phyloP scores from a whole-genome alignment of 1,140 invertebrate genomes.

The Drosophila malerkotliana region DNA sequence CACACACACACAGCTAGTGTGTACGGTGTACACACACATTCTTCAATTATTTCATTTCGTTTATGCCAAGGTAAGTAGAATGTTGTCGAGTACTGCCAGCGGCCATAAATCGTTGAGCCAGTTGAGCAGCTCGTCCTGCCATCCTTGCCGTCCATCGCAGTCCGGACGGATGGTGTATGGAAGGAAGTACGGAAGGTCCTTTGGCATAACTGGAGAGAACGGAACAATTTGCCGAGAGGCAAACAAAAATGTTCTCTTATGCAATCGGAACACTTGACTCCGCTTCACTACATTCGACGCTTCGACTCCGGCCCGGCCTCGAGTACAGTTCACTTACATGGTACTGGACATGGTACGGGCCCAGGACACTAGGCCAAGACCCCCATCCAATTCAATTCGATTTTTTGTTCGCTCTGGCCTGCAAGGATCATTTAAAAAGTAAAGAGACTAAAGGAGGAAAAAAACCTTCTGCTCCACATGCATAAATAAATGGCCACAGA shows the following conservation, averaged over 20 bases:
- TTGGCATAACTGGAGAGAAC: conserved; percentile 19
- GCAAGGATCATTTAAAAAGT: conserved; percentile 52
- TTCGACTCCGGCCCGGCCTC: conserved; percentile 14
- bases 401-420: conserved; percentile 7
- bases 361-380: conserved; percentile 19
- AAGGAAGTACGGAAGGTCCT: conserved; percentile 5
- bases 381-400: conserved; percentile 16
- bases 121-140: conserved; percentile 34
- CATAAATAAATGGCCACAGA: conserved; percentile 60
- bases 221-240: conserved; percentile 33
- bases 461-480: conserved; percentile 43
- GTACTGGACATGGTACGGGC: conserved; percentile 11
- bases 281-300: conserved; percentile 31
- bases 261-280: conserved; percentile 52
- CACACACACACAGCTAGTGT: neutral
- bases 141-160: neutral
- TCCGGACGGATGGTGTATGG: neutral
- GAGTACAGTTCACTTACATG: conserved; percentile 38
- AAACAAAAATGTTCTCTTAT: conserved; percentile 43
- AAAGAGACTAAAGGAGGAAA: conserved; percentile 3
- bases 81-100: conserved; percentile 34
- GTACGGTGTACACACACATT: conserved; percentile 14
- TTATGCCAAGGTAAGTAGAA: conserved; percentile 46
- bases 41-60: conserved; percentile 54
- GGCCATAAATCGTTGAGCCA: conserved; percentile 56